Conservation (phyloP, 2,888 invertebrate genomes). For the Tipula unca region DNA sequence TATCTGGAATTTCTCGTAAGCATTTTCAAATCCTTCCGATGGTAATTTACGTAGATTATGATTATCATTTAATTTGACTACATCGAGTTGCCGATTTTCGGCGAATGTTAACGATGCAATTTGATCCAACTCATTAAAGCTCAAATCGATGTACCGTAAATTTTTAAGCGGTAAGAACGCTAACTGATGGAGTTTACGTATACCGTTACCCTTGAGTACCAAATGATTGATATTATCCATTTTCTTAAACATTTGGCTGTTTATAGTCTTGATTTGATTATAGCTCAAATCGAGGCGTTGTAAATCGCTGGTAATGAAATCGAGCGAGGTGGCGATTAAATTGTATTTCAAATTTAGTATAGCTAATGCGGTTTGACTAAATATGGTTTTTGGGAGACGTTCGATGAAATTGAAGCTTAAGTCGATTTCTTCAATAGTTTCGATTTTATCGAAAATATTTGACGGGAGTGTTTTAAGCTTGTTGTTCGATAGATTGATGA, state of each 20-base stretch:
- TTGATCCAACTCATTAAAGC: slow-evolving; percentile 59
- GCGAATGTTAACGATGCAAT: slow-evolving; percentile 60
- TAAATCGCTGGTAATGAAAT: slow-evolving; percentile 53
- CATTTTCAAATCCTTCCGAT: slow-evolving; percentile 54
- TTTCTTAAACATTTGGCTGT: slow-evolving; percentile 55
- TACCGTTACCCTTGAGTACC: slow-evolving; percentile 59
- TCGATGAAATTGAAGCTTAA: slow-evolving; percentile 60
- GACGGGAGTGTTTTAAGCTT: slow-evolving; percentile 47
- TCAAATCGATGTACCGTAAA: slow-evolving; percentile 62
- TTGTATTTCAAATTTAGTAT: slow-evolving; percentile 62
- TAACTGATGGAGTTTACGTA: slow-evolving; percentile 58
- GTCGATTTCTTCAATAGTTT: slow-evolving; percentile 61
- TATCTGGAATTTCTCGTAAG: slow-evolving; percentile 52
- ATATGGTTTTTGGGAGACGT: slow-evolving; percentile 53
- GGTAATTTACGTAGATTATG: slow-evolving; percentile 58
- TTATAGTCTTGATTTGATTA: slow-evolving; percentile 56
- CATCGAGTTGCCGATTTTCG: slow-evolving; percentile 58
- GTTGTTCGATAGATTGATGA: slow-evolving; percentile 61
- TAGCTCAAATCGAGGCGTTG: slow-evolving; percentile 60
- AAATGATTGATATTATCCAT: slow-evolving; percentile 56
- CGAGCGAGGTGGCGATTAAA: slow-evolving; percentile 53
- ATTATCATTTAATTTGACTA: slow-evolving; percentile 63
- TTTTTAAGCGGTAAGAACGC: slow-evolving; percentile 58
- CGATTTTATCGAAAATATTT: slow-evolving; percentile 44
- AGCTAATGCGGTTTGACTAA: slow-evolving; percentile 58